Evolutionary conservation across 2,797 vertebrate species (phyloP).

Genomic region (Crypturellus tataupa): DNA sequence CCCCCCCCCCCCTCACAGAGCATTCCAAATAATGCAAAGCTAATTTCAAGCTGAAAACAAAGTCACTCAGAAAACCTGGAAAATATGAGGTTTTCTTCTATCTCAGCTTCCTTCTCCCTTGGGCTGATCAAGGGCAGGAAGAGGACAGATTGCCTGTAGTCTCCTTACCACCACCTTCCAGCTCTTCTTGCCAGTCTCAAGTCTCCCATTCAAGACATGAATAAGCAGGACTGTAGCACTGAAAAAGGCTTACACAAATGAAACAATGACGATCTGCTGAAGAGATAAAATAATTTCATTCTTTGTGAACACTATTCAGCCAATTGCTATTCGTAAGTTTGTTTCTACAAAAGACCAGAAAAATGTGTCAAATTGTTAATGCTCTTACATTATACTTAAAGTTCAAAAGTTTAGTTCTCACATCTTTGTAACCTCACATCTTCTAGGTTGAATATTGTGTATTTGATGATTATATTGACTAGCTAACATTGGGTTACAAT

Average conservation of each 20-base stretch:
- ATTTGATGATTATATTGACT: neutral
- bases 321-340: neutral
- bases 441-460: neutral
- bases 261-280: neutral
- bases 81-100: neutral
- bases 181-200: neutral
- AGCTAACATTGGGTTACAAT: neutral
- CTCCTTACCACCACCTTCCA: neutral
- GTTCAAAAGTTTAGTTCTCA: neutral
- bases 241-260: neutral
- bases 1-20: neutral
- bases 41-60: neutral
- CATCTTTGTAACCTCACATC: neutral
- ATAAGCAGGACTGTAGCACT: neutral
- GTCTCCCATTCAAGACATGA: neutral
- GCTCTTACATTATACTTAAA: neutral
- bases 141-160: neutral
- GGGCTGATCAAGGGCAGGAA: neutral
- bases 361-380: neutral
- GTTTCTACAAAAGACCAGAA: neutral
- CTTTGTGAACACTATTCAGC: neutral
- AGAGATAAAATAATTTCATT: neutral
- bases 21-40: neutral
- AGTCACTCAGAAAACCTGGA: neutral
- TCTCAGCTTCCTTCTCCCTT: neutral